Conservation (phyloP, 1,140 invertebrate genomes). For the Prorops nasuta region DNA sequence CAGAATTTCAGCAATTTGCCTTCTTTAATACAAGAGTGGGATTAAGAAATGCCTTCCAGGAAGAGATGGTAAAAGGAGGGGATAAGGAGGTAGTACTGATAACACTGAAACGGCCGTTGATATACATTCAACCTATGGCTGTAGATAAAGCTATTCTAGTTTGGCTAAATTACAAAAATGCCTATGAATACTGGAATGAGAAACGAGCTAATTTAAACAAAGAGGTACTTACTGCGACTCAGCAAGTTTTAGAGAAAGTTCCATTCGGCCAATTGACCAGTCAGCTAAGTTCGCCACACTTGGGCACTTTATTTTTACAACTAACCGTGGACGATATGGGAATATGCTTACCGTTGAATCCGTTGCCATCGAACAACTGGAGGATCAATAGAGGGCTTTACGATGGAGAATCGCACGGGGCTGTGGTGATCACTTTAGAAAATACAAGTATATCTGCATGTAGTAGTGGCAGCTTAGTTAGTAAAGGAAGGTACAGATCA, state of each 20-base stretch:
- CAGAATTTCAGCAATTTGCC: conserved; percentile 94
- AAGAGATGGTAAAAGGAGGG: conserved; percentile 84
- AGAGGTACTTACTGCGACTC: conserved; percentile 80
- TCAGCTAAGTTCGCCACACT: conserved; percentile 69
- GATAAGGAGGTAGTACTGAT: conserved; percentile 95
- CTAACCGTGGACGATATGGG: conserved; percentile 96
- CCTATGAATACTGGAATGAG: conserved; percentile 98
- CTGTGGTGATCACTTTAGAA: conserved; percentile 91
- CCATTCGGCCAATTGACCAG: conserved; percentile 75
- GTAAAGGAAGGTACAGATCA: conserved; percentile 61
- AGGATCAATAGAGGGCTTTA: conserved; percentile 63
- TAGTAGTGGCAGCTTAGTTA: conserved; percentile 73
- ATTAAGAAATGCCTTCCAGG: conserved; percentile 81
- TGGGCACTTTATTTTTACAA: conserved; percentile 90
- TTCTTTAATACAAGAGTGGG: conserved; percentile 95
- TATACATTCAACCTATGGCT: conserved; percentile 93
- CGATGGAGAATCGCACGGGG: conserved; percentile 81
- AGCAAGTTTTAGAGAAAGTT: conserved; percentile 73
- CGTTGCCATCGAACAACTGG: conserved; percentile 69
- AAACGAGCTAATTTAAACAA: conserved; percentile 85
- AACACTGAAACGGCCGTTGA: conserved; percentile 83
- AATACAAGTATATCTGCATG: conserved; percentile 90
- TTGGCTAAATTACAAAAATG: conserved; percentile 98
- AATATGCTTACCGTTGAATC: conserved; percentile 89
- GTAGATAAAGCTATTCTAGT: conserved; percentile 96